Evolutionary conservation across 2,797 vertebrate genomes (phyloP), one percentile per base, ranked within the genome.

Genomic region (Sylvia borin): DNA sequence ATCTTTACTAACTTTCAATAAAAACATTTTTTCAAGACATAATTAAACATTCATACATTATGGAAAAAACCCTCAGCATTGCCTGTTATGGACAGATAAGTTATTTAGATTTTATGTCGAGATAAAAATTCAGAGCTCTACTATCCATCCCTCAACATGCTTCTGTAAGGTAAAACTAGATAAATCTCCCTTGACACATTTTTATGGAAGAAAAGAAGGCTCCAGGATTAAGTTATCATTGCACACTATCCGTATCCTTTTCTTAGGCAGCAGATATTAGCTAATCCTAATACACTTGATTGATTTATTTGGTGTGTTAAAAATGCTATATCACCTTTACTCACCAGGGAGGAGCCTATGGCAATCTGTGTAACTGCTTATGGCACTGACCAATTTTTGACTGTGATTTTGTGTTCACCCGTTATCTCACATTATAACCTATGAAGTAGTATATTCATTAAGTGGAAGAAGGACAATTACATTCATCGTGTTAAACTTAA

Each of bases 251-350:
- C 11, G 3, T 43, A 64, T 54, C 31, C 42, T 86, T 65, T 76
- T 50, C 64, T 80, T 62, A 45, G 54, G 54, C 54, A 91, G 32
- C 57, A 54, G 16, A 88, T 67, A 71, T n/a, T 8, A 79, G 53
- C 47, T 92, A 90, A 93, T 83, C 65, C 38, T 73, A 87, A 61
- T 42, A 43, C 42, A 61, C 26, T 43, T 43, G 47, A 90, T 7
- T 68, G 43, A 84, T 95, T 80, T 64, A 75, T 80, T 58, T 92
- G 47, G 22, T 62, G 48, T 65, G 60, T 72, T 88, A 67, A 92
- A 95, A 93, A 94, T 34, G 27, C 38, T 25, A 7, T 43, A 84
- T 66, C 50, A 81, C 34, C 42, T 74, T 40, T 29, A 78, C 24
- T 54, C 34, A 73, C 54, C 51, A 53, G 36, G 31, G 60, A 84